These are phyloP conservation scores for Erpetoichthys calabaricus DNA, from an alignment of 2,797 vertebrate genomes.

Conservation along the genomic window DNA sequence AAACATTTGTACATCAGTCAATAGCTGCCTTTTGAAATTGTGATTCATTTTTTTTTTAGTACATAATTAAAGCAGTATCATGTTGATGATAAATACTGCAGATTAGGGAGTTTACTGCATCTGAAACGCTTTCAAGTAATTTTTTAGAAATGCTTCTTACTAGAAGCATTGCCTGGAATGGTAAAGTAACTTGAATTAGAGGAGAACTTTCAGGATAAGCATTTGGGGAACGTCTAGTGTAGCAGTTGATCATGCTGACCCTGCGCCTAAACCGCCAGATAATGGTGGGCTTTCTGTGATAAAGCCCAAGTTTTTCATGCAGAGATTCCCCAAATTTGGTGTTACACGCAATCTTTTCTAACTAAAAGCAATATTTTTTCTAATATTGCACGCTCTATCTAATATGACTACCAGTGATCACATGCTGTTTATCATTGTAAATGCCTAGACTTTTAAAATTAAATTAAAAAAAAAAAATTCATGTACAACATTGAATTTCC, in stretches of 20 bases:
- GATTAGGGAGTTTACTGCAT: too few species aligned
- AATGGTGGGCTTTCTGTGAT: too few species aligned
- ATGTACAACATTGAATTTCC: neutral
- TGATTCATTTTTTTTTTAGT: neutral
- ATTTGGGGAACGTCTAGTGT: neutral
- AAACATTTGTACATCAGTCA: neutral
- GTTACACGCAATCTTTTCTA: neutral
- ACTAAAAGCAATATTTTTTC: neutral
- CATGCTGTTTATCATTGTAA: neutral
- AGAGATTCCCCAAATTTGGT: neutral
- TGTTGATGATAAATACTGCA: too few species aligned
- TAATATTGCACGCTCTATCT: constrained; percentile 1
- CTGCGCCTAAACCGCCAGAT: neutral
- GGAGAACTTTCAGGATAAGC: neutral
- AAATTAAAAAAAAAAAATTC: neutral
- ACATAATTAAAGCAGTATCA: too few species aligned
- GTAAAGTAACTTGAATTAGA: neutral
- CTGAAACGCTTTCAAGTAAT: too few species aligned
- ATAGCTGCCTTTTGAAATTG: neutral
- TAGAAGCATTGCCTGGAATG: too few species aligned
- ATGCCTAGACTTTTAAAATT: neutral
- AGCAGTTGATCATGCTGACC: neutral
- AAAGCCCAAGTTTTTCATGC: neutral
- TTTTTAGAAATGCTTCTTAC: too few species aligned
- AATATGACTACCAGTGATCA: neutral